Evolutionary conservation across 2,797 vertebrate genomes (phyloP), one percentile per base, ranked within the genome.

Genomic region (Limosa lapponica): DNA sequence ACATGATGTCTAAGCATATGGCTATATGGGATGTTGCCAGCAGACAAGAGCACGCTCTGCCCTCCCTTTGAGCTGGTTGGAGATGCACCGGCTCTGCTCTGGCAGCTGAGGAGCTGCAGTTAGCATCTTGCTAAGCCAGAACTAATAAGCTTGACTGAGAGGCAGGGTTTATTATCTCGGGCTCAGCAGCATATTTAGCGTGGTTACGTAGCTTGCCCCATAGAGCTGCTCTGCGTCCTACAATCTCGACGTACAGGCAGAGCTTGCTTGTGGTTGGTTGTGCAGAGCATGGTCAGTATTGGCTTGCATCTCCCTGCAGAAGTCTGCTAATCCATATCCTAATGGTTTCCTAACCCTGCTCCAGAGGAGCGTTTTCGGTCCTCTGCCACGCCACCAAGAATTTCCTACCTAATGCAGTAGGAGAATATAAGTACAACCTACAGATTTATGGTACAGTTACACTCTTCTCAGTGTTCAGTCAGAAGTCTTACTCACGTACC

Each of bases 1-100:
- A 87, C 81, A 64, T 4, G 78, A 51, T 92, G 96, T 80, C 66
- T 44, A 3, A 96, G 81, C 96, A 93, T 97, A 94, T 97, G 96
- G 70, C 89, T 73, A 10, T 24, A 17, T 92, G 94, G 83, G 96
- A 77, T 59, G 82, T 32, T 97, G 95, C 93, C 96, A 96, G 86
- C 90, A 75, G 94, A 89, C 8, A 0, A 32, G 83, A 82, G 78
- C 13, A 1, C 11, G 3, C 93, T 92, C 88, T 96, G 90, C 83
- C 59, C 78, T 95, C 90, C 78, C 71, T 92, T 67, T 66, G 93
- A 87, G 94, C 90, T 69, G 86, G 11, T 14, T 90, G 90, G 93
- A 82, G 92, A 77, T 58, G 86, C 83, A 34, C 32, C 0, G 24
- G 70, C 95, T 96, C 73, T 20, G 58, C 90, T 92, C 86, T 95